Conservation (phyloP, 2,113 vertebrate species). For the Eulemur rufifrons region DNA sequence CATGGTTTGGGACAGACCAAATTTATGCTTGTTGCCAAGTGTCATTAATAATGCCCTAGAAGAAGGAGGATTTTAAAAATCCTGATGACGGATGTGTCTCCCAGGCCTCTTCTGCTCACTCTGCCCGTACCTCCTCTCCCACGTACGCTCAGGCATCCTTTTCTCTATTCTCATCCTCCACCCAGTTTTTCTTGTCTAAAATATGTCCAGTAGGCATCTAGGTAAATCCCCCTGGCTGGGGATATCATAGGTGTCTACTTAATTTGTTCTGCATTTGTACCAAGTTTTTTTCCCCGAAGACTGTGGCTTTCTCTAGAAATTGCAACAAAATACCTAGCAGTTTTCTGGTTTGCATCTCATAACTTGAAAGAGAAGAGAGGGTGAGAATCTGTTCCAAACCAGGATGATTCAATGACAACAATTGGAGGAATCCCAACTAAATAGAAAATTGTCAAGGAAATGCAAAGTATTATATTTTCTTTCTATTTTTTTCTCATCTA, state of each 20-base stretch:
- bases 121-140: neutral
- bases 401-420: neutral
- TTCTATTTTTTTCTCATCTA: neutral
- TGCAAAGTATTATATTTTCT: neutral
- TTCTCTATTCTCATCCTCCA: neutral
- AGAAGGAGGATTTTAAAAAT: neutral
- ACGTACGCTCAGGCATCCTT: neutral
- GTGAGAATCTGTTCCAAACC: neutral
- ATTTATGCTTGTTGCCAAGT: neutral
- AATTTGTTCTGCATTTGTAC: conserved; percentile 8
- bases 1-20: neutral
- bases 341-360: conserved; percentile 25
- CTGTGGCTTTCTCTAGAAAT: neutral
- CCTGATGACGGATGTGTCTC: neutral
- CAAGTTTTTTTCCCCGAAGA: neutral
- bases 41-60: neutral
- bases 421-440: neutral
- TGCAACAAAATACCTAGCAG: neutral
- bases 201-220: neutral
- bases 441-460: neutral
- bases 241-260: neutral
- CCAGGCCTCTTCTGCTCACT: neutral
- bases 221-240: neutral
- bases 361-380: neutral
- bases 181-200: conserved; percentile 21